Base-by-base conservation (phyloP, 1,140 invertebrate genomes). In the Condylostylus longicornis region DNA sequence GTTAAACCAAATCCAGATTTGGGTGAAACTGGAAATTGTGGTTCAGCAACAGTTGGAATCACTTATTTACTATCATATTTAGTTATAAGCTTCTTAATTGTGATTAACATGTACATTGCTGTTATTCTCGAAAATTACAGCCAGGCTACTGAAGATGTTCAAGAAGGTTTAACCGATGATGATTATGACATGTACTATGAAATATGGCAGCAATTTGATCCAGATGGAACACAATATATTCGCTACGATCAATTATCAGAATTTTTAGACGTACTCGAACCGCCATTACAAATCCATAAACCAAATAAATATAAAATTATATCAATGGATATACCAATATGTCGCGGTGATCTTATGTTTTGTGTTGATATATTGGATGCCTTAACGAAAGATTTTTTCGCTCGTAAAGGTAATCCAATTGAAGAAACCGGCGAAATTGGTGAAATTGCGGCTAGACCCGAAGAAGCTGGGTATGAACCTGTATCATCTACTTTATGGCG, bases 131-230 rank as follows among this genome's bases (percentile, higher is more conserved):
- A 98, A 66, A 98, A 97, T 65, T 98, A 97, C 66, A 94, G 87
- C 38, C 83, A 89, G 67, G 93, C 93, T 21, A 96, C 91, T 28
- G 93, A 97, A 67, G 94, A 97, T 63, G 94, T 97, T 29, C 91
- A 97, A 59, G 91, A 97, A 64, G 91, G 93, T 51, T 70, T 97
- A 29, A 97, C 93, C 20, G 90, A 95, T 58, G 93, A 98, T 64
- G 93, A 98, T 62, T 97, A 97, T 67, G 94, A 98, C 60, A 95
- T 97, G 89, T 98, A 95, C 66, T 98, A 98, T 61, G 93, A 97
- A 66, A 94, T 96, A 46, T 98, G 94, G 94, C 90, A 96, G 60
- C 81, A 90, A 51, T 98, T 90, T 64, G 94, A 98, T 66, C 91
- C 93, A 0, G 86, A 96, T 53, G 93, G 93, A 33, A 94, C 90